A percentile compares a stretch with the other conserved stretches of the same genome.
These are phyloP conservation scores for Drosophila micromelanica DNA, from an alignment of 1,140 invertebrate genomes.

Conservation along the genomic window DNA sequence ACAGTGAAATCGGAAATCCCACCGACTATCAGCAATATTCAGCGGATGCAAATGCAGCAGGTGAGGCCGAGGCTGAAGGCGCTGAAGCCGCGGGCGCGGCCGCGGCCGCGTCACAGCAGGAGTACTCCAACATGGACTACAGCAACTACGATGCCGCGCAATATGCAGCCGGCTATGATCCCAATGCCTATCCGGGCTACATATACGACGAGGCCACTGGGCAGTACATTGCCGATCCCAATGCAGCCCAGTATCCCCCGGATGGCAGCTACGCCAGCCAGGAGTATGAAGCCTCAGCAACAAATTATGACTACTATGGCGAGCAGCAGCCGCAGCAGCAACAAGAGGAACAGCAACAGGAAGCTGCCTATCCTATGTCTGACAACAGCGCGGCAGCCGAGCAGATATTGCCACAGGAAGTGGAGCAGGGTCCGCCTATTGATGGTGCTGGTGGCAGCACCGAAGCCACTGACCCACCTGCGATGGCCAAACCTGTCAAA, in stretches of 20 bases:
- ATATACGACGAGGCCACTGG: slow-evolving; percentile 78
- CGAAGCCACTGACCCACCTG: slow-evolving; percentile 31
- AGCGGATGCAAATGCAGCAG: slow-evolving; percentile 49
- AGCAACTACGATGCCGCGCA: slow-evolving; percentile 74
- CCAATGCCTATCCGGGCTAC: slow-evolving; percentile 78
- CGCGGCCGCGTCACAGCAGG: slow-evolving; percentile 46
- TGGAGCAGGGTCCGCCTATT: slow-evolving; percentile 31
- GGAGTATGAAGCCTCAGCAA: slow-evolving; percentile 58
- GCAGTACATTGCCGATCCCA: slow-evolving; percentile 80
- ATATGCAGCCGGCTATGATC: slow-evolving; percentile 73
- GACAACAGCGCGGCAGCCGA: slow-evolving; percentile 26
- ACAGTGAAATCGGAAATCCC: slow-evolving; percentile 80
- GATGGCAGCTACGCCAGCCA: slow-evolving; percentile 66
- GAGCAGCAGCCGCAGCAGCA: slow-evolving; percentile 51
- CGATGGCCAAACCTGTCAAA: slow-evolving; percentile 34
- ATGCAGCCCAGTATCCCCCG: slow-evolving; percentile 61
- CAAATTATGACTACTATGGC: slow-evolving; percentile 65
- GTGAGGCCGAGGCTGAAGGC: slow-evolving; percentile 5
- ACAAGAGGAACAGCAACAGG: slow-evolving; percentile 35
- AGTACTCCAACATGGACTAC: slow-evolving; percentile 78
- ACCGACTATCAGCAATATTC: slow-evolving; percentile 71
- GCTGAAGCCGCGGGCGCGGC: background rate
- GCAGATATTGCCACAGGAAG: slow-evolving; percentile 42
- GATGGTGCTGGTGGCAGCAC: slow-evolving; percentile 11
- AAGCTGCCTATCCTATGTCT: slow-evolving; percentile 56